Conservation (phyloP, 2,888 invertebrate species). For the Sinelater perroti region DNA sequence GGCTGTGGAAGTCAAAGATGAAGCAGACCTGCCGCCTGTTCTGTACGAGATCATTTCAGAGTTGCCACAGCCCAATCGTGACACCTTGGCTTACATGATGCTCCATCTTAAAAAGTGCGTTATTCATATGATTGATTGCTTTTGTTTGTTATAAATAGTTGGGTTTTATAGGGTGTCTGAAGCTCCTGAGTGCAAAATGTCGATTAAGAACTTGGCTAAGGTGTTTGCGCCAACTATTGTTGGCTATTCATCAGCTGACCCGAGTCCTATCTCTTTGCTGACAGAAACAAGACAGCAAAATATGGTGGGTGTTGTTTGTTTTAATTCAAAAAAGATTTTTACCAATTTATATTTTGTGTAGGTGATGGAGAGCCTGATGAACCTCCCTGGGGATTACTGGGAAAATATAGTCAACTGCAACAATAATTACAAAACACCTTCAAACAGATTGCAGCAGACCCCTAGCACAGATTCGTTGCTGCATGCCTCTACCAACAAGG, state of each 20-base stretch:
- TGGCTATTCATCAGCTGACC: constrained; percentile 83
- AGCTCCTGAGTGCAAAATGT: constrained; percentile 90
- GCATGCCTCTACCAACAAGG: constrained; percentile 37
- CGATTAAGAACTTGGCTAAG: constrained; percentile 84
- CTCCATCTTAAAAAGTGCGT: constrained; percentile 85
- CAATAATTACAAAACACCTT: constrained; percentile 37
- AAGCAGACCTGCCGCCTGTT: constrained; percentile 69
- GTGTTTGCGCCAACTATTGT: constrained; percentile 95
- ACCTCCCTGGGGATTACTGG: constrained; percentile 81
- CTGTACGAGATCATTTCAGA: constrained; percentile 81
- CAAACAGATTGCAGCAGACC: constrained; percentile 54
- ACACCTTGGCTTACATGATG: constrained; percentile 92
- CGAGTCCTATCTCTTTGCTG: constrained; percentile 76
- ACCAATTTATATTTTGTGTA: constrained; percentile 35
- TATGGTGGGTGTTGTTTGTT: constrained; percentile 61
- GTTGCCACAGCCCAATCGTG: constrained; percentile 91
- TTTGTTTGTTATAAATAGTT: constrained; percentile 5
- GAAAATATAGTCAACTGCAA: constrained; percentile 70
- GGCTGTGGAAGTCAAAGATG: constrained; percentile 69
- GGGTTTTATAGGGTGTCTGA: constrained; percentile 76
- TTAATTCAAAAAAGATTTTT: neutral
- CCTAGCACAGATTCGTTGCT: constrained; percentile 59
- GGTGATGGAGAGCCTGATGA: constrained; percentile 70
- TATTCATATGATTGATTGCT: no score
- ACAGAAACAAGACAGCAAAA: constrained; percentile 81